Evolutionary conservation across 2,888 invertebrate genomes (phyloP).

Genomic region (Agriopis marginaria): DNA sequence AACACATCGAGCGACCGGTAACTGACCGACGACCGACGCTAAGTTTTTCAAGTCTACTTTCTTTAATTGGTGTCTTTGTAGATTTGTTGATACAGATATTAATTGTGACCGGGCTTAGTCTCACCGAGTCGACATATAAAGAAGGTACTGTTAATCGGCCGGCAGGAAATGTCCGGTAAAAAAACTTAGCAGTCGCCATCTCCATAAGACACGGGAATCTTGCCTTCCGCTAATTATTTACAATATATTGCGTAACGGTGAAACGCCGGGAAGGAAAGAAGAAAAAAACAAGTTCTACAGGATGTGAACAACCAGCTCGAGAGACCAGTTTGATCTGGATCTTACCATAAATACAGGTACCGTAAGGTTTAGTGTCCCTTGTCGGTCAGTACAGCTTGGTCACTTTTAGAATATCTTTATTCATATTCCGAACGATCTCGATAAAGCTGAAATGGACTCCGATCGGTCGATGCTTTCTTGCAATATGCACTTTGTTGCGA

Average conservation of each 20-base stretch:
- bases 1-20: conserved; percentile 22
- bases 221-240: conserved; percentile 86
- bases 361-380: conserved; percentile 64
- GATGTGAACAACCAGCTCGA: conserved; percentile 72
- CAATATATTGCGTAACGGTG: conserved; percentile 86
- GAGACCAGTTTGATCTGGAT: conserved; percentile 57
- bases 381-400: conserved; percentile 60
- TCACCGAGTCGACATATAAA: conserved; percentile 57
- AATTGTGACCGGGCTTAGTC: conserved; percentile 48
- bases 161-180: conserved; percentile 76
- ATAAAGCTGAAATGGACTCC: conserved; percentile 75
- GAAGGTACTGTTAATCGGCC: conserved; percentile 69
- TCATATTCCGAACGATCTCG: conserved; percentile 83
- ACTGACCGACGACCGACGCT: conserved; percentile 33
- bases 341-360: conserved; percentile 57
- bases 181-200: conserved; percentile 79
- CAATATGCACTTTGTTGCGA: conserved; percentile 64
- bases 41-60: conserved; percentile 40
- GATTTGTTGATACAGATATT: conserved; percentile 43
- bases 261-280: conserved; percentile 84
- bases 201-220: conserved; percentile 86
- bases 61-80: conserved; percentile 47
- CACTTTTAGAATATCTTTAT: conserved; percentile 84
- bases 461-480: conserved; percentile 60
- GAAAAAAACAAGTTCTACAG: conserved; percentile 80